Evolutionary conservation across 2,888 invertebrate genomes (phyloP).

Genomic region (Quadroppia sp.): DNA sequence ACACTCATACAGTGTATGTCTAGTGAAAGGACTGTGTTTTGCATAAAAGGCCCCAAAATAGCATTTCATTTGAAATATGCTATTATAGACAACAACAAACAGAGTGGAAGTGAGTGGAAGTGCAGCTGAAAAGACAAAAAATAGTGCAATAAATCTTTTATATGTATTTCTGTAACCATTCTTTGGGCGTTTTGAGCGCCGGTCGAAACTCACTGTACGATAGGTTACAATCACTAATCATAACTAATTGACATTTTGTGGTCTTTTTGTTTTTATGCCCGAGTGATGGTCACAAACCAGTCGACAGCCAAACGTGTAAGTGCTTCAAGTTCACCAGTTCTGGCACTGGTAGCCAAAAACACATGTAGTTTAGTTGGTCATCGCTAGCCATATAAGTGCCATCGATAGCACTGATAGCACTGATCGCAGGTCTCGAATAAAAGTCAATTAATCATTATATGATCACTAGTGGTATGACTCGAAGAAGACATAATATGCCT

Average conservation of each 20-base stretch:
- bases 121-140: not conserved
- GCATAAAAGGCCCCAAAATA: too few relatives aligned
- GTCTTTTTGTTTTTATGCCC: slow-evolving; percentile 22
- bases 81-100: not conserved
- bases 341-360: not conserved
- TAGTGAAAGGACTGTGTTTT: too few relatives aligned
- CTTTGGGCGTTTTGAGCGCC: too few relatives aligned
- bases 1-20: too few relatives aligned
- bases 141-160: not conserved
- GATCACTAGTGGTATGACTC: slow-evolving; percentile 22
- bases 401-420: not conserved
- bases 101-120: not conserved
- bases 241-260: slow-evolving; percentile 31
- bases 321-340: too few relatives aligned
- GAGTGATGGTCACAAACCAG: too few relatives aligned
- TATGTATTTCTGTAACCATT: not conserved
- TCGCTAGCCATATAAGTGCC: slow-evolving; percentile 7
- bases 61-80: not conserved
- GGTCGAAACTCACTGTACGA: not conserved
- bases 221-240: slow-evolving; percentile 26
- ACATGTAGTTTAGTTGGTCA: not conserved
- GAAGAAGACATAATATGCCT: slow-evolving; percentile 23
- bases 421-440: slow-evolving; percentile 30
- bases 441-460: slow-evolving; percentile 33
- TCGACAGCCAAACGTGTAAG: too few relatives aligned